Conservation (phyloP, 2,113 vertebrate species). For the Tragelaphus imberbis region DNA sequence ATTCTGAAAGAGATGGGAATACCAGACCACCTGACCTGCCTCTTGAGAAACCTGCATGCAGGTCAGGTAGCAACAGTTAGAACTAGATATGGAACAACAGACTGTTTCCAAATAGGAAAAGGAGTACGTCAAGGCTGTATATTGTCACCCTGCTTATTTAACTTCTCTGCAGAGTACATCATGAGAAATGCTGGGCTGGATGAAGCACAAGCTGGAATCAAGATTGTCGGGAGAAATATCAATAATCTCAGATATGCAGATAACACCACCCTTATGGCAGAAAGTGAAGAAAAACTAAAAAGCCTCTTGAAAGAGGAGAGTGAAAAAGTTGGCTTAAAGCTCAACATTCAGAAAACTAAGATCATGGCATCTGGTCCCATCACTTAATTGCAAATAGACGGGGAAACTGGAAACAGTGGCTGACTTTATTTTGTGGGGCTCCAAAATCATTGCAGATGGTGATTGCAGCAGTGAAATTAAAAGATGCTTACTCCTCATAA, state of each 20-base stretch:
- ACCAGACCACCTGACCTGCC: background rate
- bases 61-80: background rate
- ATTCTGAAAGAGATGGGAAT: background rate
- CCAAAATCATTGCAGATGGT: background rate
- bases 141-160: no score
- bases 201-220: background rate
- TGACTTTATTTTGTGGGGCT: background rate
- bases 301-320: background rate
- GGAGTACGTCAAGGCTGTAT: background rate
- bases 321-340: no score
- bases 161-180: background rate
- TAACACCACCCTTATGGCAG: background rate
- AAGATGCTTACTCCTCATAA: rapidly evolving
- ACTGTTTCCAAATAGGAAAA: background rate
- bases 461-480: background rate
- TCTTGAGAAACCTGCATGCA: background rate
- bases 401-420: background rate
- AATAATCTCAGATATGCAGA: background rate
- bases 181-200: background rate
- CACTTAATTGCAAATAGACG: background rate
- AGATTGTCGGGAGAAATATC: background rate
- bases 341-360: background rate
- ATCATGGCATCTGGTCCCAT: background rate
- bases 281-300: background rate
- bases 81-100: background rate